Base-by-base conservation (phyloP, 2,113 vertebrate species). In the Odontesthes bonariensis region DNA sequence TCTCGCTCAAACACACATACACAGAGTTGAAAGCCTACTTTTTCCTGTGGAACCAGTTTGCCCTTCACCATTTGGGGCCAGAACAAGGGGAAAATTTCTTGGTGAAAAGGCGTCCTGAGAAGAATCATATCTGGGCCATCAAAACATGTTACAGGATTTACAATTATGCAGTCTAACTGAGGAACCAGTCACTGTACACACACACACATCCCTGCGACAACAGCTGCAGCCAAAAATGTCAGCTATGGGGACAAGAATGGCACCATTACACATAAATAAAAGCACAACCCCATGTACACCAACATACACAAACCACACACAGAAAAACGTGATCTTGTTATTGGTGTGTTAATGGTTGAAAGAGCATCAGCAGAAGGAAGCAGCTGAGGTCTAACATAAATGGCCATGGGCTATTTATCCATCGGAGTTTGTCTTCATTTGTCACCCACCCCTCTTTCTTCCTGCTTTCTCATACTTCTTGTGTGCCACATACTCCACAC, bases 1-100 rank as follows among this genome's bases (percentile, higher is more conserved):
- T 27, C 27, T 27, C 27, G 1, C 27, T 27, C 27, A 27, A 44
- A 42, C 40, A 11, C 10, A 42, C 10, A 42, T 10, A 70, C 52
- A 40, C 53, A 16, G 52, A 59, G 17, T 33, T 10, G 54, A 80
- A 65, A 75, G 27, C 11, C 55, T 38, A 53, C 71, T 64, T 31
- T 40, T 33, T 47, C 22, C 32, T 6, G 69, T 22, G 31, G 42
- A 81, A 27, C 13, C 19, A 75, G 69, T 75, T 38, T 44, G 53
- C 67, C 59, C 58, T 66, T 47, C 51, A 67, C 55, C 56, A 73
- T 84, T 77, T 69, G 38, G 44, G 73, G 46, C 63, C 74, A 73
- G 89, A 87, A 88, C 38, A 76, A 63, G 66, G 44, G 61, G 78
- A 81, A 86, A 83, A 91, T 86, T 86, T 88, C 57, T 77, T n/a